These are phyloP conservation scores for Styela clava DNA, from an alignment of 23 tunicate genomes.

Conservation along the genomic window DNA sequence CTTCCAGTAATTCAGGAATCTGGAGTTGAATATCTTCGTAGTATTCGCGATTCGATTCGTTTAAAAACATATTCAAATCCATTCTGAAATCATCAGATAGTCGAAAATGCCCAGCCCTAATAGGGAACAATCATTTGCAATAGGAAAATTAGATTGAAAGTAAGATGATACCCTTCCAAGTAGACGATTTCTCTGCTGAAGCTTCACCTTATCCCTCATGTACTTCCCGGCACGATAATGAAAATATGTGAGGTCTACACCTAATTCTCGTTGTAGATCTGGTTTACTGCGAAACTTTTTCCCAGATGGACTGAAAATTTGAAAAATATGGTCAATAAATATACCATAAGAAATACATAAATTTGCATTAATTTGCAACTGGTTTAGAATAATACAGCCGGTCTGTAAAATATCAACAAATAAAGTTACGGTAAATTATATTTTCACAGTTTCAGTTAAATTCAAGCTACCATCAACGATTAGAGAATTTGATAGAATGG, in stretches of 20 bases:
- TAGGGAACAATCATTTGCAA: too few relatives aligned
- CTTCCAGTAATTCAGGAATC: too few relatives aligned
- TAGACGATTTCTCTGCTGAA: not conserved
- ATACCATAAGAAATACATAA: not conserved
- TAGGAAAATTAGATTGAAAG: not conserved
- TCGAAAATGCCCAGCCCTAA: too few relatives aligned
- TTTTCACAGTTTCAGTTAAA: too few relatives aligned
- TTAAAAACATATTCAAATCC: too few relatives aligned
- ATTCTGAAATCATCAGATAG: too few relatives aligned
- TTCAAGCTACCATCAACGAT: too few relatives aligned
- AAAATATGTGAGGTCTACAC: constrained; percentile 66
- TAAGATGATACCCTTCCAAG: not conserved
- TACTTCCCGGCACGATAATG: constrained; percentile 69
- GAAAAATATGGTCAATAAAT: not conserved
- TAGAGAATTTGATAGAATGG: too few relatives aligned
- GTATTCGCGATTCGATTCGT: too few relatives aligned
- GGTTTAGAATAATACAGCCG: not conserved
- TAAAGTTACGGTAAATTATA: not conserved
- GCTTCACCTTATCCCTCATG: constrained; percentile 35
- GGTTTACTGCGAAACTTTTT: constrained; percentile 87
- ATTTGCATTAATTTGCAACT: not conserved
- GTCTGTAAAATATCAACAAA: not conserved
- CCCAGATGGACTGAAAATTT: constrained; percentile 64
- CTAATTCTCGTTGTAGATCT: constrained; percentile 56
- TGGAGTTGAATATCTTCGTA: too few relatives aligned